These are phyloP conservation scores for Apostichopus californicus DNA, from an alignment of 35 echinoderm and acorn worm species.

Conservation along the genomic window DNA sequence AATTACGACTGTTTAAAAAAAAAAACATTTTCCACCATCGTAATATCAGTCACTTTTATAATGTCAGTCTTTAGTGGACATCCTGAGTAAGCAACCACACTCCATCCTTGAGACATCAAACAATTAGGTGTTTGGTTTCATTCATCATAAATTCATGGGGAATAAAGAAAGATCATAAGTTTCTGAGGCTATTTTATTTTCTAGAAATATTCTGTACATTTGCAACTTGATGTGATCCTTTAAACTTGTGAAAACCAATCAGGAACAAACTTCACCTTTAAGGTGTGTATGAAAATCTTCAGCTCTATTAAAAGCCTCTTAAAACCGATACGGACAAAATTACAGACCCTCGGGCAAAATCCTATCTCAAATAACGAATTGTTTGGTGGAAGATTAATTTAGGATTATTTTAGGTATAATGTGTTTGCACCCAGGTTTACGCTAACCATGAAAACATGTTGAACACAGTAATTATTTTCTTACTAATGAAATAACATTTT, in stretches of 20 bases:
- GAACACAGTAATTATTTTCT: not conserved
- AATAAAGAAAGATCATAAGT: too few relatives aligned
- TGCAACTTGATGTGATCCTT: not conserved
- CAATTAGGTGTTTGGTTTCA: too few relatives aligned
- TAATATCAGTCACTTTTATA: too few relatives aligned
- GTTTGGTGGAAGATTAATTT: not conserved
- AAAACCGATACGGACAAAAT: not conserved
- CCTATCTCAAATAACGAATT: not conserved
- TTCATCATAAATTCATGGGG: too few relatives aligned
- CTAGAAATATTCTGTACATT: too few relatives aligned
- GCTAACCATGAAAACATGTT: not conserved
- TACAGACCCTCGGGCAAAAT: not conserved
- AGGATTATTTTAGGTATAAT: not conserved
- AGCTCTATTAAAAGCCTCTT: not conserved
- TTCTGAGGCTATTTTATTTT: too few relatives aligned
- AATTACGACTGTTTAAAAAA: too few relatives aligned
- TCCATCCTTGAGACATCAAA: too few relatives aligned
- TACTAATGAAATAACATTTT: constrained; percentile 6
- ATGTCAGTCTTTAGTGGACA: too few relatives aligned
- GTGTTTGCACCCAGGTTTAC: not conserved
- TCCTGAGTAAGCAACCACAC: too few relatives aligned
- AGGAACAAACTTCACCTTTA: not conserved
- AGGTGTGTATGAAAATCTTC: not conserved
- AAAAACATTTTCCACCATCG: too few relatives aligned
- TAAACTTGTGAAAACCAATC: not conserved